These are phyloP conservation scores for Onychomys torridus DNA, from an alignment of 2,797 vertebrate genomes.

Conservation along the genomic window DNA sequence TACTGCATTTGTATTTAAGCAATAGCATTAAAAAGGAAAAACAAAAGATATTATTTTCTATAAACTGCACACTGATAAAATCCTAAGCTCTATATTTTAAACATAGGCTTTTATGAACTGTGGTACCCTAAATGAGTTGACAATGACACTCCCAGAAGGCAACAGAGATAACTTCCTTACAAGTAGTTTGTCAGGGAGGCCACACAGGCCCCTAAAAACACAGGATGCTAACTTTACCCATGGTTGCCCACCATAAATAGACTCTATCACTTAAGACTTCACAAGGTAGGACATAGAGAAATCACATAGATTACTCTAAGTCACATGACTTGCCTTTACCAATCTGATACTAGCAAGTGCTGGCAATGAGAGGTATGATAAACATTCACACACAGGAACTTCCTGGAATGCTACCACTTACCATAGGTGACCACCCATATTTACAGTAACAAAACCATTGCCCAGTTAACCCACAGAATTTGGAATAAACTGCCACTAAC, in stretches of 20 bases:
- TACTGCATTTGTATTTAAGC: background rate
- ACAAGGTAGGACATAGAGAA: background rate
- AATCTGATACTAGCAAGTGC: conserved; percentile 27
- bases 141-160: background rate
- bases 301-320: background rate
- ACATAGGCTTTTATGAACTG: background rate
- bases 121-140: background rate
- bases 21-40: background rate
- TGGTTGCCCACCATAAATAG: no score
- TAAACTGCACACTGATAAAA: background rate
- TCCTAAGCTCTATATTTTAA: background rate
- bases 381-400: conserved; percentile 26
- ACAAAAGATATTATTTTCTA: background rate
- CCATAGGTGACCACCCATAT: background rate
- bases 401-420: conserved; percentile 19
- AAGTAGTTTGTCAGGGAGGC: background rate
- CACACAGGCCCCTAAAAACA: background rate
- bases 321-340: conserved; percentile 32
- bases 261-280: background rate
- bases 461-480: background rate
- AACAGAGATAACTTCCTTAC: background rate
- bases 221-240: background rate
- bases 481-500: background rate
- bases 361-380: background rate
- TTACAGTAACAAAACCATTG: background rate